These are phyloP conservation scores for Psittacula derbiana DNA, from an alignment of 2,797 vertebrate species.

Conservation along the genomic window DNA sequence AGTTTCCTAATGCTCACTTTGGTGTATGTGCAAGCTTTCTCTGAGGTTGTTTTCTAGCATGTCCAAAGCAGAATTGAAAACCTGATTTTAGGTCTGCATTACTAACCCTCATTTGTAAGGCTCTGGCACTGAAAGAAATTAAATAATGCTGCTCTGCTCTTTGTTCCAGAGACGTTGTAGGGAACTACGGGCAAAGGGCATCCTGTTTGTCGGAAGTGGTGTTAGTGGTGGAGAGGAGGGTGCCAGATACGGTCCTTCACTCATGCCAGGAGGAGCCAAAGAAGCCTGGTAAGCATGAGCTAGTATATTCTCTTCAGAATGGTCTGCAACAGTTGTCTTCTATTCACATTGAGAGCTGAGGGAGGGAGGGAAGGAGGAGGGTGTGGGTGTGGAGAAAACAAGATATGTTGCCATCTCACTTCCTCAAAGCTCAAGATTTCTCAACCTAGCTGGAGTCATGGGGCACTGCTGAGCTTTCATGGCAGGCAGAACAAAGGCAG, in stretches of 20 bases:
- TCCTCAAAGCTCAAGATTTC: constrained; percentile 42
- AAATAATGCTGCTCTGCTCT: neutral
- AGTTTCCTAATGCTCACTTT: neutral
- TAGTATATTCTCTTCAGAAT: neutral
- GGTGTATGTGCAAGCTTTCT: neutral
- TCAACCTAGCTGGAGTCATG: neutral
- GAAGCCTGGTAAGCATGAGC: constrained; percentile 88
- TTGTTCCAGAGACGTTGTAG: constrained; percentile 87
- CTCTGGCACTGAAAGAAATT: neutral
- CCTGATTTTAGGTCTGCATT: neutral
- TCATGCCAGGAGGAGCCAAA: constrained; percentile 95
- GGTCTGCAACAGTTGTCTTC: neutral
- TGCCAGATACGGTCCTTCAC: constrained; percentile 92
- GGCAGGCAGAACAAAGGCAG: neutral
- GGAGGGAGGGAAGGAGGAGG: neutral
- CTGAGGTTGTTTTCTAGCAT: neutral
- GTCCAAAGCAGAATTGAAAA: neutral
- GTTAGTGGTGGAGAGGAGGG: constrained; percentile 98
- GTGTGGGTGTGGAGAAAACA: neutral
- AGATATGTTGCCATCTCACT: constrained; percentile 9
- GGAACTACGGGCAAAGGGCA: constrained; percentile 85
- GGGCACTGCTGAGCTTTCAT: neutral
- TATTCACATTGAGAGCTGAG: neutral
- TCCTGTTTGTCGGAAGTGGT: constrained; percentile 95
- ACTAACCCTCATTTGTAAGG: neutral